Evolutionary conservation across 2,797 vertebrate genomes (phyloP), one percentile per base, ranked within the genome.

Genomic region (Pitangus sulphuratus): DNA sequence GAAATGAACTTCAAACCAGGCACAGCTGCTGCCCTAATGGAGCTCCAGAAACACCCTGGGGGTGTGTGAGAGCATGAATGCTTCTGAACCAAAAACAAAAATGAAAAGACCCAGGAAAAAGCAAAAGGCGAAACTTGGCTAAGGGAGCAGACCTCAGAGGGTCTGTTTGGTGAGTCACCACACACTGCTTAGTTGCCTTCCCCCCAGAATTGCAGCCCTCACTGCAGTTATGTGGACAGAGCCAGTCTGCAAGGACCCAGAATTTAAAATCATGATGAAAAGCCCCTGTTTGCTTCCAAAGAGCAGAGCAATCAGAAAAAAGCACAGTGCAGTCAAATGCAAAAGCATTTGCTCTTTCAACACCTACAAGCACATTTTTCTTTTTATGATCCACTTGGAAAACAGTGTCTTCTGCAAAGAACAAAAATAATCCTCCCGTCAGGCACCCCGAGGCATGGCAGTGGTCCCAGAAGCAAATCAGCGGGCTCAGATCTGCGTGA

Each of bases 381-480:
- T 92, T 93, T 89, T 93, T 76, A 89, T 39, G 84, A 92, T 96
- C 91, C 89, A 21, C 84, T 95, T 95, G 89, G 74, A 94, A 96
- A 94, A 92, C 91, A 87, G 87, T 87, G 71, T 90, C 92, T 94
- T 94, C 92, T 91, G 91, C 68, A 87, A 91, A 77, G 95, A 95
- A 77, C 84, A 89, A 90, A 96, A 94, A 94, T 94, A 94, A 84
- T 62, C 91, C 68, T 96, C 66, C 87, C 2, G 2, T 83, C 92
- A 95, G 81, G 92, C 94, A 82, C 91, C 92, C 56, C 22, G 2
- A 97, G 96, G 91, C 81, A 95, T 93, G 96, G 96, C 93, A 90
- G 70, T 51, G 40, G 58, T 82, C 92, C 96, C 92, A 96, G 95
- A 87, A 95, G 65, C 89, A 89, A 90, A 84, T 84, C 94, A 90